Evolutionary conservation across 2,113 vertebrate species (phyloP).

Genomic region (Oreotrochilus melanogaster): DNA sequence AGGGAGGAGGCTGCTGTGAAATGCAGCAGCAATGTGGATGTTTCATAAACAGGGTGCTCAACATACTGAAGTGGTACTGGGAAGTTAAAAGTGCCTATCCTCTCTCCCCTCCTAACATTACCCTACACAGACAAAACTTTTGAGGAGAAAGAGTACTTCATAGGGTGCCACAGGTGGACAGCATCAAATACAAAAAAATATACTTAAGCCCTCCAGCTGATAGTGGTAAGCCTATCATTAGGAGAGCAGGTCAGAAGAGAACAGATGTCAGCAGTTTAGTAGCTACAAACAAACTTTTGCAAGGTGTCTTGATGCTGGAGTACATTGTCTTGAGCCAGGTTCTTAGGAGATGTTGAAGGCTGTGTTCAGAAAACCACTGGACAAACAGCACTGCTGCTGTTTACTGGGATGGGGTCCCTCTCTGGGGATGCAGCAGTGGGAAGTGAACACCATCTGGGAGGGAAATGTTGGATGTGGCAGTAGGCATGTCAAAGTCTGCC

Average conservation of each 20-base stretch:
- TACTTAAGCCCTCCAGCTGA: background rate
- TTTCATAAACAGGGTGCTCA: background rate
- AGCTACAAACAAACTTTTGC: background rate
- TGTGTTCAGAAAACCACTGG: background rate
- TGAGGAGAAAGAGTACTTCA: background rate
- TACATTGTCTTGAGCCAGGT: background rate
- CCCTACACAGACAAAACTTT: background rate
- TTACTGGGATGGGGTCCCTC: background rate
- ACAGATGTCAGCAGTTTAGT: background rate
- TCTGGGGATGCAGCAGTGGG: background rate
- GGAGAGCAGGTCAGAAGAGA: background rate
- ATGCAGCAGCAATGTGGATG: background rate
- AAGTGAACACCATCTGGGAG: background rate
- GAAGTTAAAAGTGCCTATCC: background rate
- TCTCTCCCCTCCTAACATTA: background rate
- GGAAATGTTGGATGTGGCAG: fast-evolving
- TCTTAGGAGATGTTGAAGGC: background rate
- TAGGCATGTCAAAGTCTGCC: background rate
- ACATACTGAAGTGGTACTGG: background rate
- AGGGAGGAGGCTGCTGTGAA: conserved; percentile 17
- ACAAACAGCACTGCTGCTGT: background rate
- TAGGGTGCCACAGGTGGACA: background rate
- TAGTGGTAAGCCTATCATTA: background rate
- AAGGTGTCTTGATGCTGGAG: background rate
- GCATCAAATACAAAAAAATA: background rate